phyloP scores from a whole-genome alignment of 2,113 vertebrate species.

The human (Homo sapiens) region GRCh38 chr3:179370501-179371000 shows the following conservation, averaged over 20 bases:
- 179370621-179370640: too few relatives aligned
- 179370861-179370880: slow-evolving; percentile 2
- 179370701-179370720: background rate
- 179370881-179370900: background rate
- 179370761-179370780: background rate
- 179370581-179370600: too few relatives aligned
- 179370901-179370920: slow-evolving; percentile 27
- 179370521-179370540: too few relatives aligned
- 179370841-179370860: background rate
- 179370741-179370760: background rate
- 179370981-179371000: background rate
- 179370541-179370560: too few relatives aligned
- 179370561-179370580: too few relatives aligned
- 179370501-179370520: too few relatives aligned
- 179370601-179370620: too few relatives aligned
- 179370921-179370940: background rate
- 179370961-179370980: background rate
- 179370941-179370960: slow-evolving; percentile 24
- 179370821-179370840: background rate
- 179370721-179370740: background rate
- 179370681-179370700: too few relatives aligned
- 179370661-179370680: too few relatives aligned
- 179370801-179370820: background rate
- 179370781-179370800: background rate
- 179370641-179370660: too few relatives aligned